phyloP scores from a whole-genome alignment of 64 coral and sea anemone genomes.

The Porites lutea region DNA sequence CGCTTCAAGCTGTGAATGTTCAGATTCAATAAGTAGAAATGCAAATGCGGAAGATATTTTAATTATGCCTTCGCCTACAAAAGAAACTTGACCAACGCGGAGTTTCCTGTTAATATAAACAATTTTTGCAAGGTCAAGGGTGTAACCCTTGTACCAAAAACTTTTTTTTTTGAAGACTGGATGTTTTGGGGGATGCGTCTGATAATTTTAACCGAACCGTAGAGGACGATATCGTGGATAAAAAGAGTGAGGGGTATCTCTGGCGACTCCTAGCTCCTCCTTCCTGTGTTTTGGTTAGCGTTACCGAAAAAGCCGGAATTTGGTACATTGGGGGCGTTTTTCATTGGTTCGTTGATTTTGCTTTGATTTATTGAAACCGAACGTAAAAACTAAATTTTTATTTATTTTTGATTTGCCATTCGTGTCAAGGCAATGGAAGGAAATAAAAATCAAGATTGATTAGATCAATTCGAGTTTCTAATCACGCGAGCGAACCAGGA shows the following conservation, averaged over 20 bases:
- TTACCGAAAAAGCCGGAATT: conserved; percentile 38
- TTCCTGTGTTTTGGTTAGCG: conserved; percentile 29
- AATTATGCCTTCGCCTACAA: conserved; percentile 33
- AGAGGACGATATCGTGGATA: not conserved
- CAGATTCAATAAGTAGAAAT: conserved; percentile 47
- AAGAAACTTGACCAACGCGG: conserved; percentile 50
- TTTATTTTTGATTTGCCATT: conserved; percentile 24
- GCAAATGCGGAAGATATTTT: conserved; percentile 48
- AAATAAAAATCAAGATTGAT: conserved; percentile 32
- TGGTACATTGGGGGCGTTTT: not conserved
- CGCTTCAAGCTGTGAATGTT: conserved; percentile 15
- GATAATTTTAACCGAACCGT: not conserved
- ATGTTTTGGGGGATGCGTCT: not conserved
- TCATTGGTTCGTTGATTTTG: conserved; percentile 22
- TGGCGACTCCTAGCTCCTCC: not conserved
- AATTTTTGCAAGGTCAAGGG: conserved; percentile 48
- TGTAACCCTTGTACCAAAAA: not conserved
- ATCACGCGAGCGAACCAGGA: not conserved
- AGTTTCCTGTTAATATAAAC: conserved; percentile 58
- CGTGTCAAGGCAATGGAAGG: not conserved
- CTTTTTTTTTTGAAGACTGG: not conserved
- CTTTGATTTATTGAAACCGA: conserved; percentile 26
- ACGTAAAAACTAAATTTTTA: not conserved
- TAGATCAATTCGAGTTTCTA: conserved; percentile 17
- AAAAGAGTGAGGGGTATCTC: conserved; percentile 7